phyloP scores from a whole-genome alignment of 2,113 vertebrate genomes.

The Bucco capensis region DNA sequence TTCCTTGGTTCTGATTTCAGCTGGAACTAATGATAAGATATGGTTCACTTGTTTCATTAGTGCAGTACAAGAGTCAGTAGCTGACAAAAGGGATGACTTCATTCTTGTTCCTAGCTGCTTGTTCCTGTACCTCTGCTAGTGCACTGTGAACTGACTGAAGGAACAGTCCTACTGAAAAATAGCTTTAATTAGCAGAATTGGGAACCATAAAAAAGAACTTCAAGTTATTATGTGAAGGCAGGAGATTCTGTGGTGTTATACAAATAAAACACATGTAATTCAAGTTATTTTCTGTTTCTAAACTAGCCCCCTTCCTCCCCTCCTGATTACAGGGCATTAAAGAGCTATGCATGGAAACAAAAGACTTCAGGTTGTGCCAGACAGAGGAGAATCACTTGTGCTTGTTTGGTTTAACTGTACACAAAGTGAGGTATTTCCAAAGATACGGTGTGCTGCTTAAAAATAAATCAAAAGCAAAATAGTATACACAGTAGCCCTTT shows the following conservation, averaged over 20 bases:
- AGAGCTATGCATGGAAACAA: neutral
- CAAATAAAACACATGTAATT: neutral
- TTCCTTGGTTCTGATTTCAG: conserved; percentile 22
- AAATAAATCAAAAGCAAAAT: neutral
- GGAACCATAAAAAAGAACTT: neutral
- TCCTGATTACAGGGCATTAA: neutral
- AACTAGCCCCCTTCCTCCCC: neutral
- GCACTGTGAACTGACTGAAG: neutral
- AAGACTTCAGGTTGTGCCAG: neutral
- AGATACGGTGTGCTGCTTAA: neutral
- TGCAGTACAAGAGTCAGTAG: neutral
- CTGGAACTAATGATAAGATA: conserved; percentile 26
- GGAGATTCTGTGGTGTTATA: neutral
- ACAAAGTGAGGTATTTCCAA: neutral
- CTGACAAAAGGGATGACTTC: conserved; percentile 49
- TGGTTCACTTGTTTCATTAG: conserved; percentile 42
- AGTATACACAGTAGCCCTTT: neutral
- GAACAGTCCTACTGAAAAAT: neutral
- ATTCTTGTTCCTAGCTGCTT: neutral
- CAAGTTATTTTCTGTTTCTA: neutral
- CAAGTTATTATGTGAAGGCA: neutral
- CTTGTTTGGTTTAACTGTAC: neutral
- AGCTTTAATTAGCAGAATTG: neutral
- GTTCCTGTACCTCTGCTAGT: neutral
- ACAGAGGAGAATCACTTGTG: neutral